Conservation (phyloP, 2,113 vertebrate genomes). For the Irena cyanogastra region DNA sequence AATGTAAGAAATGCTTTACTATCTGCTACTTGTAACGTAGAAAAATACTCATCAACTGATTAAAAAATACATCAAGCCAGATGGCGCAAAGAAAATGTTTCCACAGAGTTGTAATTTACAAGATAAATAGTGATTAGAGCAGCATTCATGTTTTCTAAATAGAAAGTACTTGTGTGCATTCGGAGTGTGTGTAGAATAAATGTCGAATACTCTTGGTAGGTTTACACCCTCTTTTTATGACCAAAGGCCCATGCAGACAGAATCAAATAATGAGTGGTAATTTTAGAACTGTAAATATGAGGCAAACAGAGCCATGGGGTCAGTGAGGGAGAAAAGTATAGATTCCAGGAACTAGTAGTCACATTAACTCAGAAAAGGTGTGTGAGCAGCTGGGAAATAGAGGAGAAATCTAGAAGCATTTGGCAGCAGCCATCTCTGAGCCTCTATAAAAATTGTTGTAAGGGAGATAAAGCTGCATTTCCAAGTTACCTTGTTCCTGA, state of each 20-base stretch:
- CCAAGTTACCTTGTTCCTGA: background rate
- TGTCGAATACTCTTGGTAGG: background rate
- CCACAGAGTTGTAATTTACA: constrained; percentile 1
- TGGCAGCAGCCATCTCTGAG: background rate
- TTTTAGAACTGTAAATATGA: background rate
- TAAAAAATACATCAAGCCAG: constrained; percentile 29
- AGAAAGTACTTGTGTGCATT: background rate
- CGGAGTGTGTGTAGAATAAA: background rate
- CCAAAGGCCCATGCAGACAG: background rate
- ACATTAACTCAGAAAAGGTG: background rate
- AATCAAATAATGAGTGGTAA: background rate
- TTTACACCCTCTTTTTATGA: background rate
- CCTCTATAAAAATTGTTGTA: background rate
- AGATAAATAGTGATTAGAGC: constrained; percentile 31
- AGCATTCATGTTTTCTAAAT: constrained; percentile 20
- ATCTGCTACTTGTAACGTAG: background rate
- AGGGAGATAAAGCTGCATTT: background rate
- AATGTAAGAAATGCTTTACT: background rate
- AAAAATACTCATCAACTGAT: constrained; percentile 33
- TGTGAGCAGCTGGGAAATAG: background rate
- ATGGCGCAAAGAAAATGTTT: background rate
- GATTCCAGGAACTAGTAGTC: background rate
- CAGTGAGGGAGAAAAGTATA: background rate
- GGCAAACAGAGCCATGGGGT: background rate
- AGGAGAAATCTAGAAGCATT: background rate